Conservation (phyloP, 1,140 invertebrate species). For the Halictus rubicundus region DNA sequence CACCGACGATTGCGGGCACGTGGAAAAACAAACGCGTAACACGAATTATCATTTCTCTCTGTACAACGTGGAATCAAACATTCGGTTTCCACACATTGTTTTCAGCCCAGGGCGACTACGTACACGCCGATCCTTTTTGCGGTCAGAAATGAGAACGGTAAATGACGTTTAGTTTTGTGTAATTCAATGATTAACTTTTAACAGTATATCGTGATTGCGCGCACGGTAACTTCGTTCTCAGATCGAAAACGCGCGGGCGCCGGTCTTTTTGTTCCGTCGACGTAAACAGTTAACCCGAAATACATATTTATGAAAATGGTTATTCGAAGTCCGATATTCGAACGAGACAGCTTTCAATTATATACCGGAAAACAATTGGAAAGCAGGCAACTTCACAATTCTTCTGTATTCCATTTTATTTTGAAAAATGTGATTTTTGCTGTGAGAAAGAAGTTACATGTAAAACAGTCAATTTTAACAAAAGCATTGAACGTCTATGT, state of each 20-base stretch:
- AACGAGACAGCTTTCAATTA: conserved; percentile 26
- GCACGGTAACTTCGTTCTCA: background rate
- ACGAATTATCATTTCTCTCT: background rate
- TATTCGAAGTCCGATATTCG: conserved; percentile 33
- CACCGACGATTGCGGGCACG: too few relatives aligned
- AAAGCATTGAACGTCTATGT: too few relatives aligned
- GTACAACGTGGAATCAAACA: background rate
- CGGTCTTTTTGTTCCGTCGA: background rate
- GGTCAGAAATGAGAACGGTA: background rate
- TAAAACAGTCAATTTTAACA: too few relatives aligned
- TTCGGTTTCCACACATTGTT: background rate
- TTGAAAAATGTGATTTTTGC: too few relatives aligned
- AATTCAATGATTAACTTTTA: conserved; percentile 18
- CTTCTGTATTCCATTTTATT: too few relatives aligned
- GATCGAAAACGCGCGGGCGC: background rate
- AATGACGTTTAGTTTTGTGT: background rate
- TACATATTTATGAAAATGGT: conserved; percentile 47
- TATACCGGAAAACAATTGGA: too few relatives aligned
- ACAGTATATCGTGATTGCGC: background rate
- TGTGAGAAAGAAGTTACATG: too few relatives aligned
- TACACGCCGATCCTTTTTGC: background rate
- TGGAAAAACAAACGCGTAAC: background rate
- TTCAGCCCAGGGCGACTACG: background rate
- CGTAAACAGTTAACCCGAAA: background rate
- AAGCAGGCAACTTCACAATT: too few relatives aligned